Evolutionary conservation across 1,140 invertebrate species (phyloP), one percentile per base, ranked within the genome.

Genomic region (Galleria mellonella): DNA sequence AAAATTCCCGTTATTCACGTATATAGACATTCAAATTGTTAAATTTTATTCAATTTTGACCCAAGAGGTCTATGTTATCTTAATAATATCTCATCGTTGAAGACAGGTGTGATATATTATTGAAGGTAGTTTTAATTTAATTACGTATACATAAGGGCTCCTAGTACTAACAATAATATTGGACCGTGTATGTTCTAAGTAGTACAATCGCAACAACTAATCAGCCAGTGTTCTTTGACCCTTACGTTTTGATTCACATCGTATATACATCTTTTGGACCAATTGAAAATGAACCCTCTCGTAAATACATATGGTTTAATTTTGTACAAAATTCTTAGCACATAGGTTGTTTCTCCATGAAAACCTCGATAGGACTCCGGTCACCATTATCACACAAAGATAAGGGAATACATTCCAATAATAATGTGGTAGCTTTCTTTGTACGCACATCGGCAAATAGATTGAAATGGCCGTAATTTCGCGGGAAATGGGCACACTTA

Each of bases 141-240:
- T 3, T 23, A 23, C 17, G 6, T 37, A 37, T 37, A 17, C 11
- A 33, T 32, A 37, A 37, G 15, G n/a, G 35, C 14, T 37, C 17
- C 35, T 17, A 33, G 31, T 11, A 33, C 32, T 27, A 48, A 32
- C n/a, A 44, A 40, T 50, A 55, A 43, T 40, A 52, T 41, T 27
- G 14, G 38, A 46, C 37, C 43, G 49, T 28, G 42, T 36, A 44
- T 35, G 15, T 47, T 49, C 55, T 52, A 52, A 57, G 38, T 49
- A 52, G 43, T n/a, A 35, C 49, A 38, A 51, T 47, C 45, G 31
- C 29, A 12, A 47, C 41, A 29, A 40, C 49, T 58, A 58, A 70
- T 75, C 69, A 72, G 62, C 53, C 57, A 49, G 43, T 78, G 74
- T 75, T 72, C 72, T 75, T 73, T 75, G 72, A 78, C 72, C 71